Conservation (phyloP, 2,888 invertebrate species). For the Apotomis capreana region DNA sequence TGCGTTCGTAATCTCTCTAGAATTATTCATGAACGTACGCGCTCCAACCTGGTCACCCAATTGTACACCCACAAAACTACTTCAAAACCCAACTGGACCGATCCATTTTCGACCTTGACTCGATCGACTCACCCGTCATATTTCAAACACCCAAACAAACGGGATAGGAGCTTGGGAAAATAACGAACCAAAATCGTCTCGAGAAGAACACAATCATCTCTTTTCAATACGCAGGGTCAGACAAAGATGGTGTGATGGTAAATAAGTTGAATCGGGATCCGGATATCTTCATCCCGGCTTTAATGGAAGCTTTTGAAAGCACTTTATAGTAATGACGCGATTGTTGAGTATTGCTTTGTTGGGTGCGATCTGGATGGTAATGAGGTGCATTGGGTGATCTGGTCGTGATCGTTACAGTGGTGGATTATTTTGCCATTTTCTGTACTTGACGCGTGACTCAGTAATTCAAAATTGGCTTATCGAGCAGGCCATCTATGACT, state of each 20-base stretch:
- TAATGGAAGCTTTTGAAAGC: slow-evolving; percentile 43
- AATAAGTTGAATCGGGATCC: slow-evolving; percentile 32
- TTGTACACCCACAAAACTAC: slow-evolving; percentile 5
- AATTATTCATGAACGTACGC: slow-evolving; percentile 43
- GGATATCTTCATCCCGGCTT: slow-evolving; percentile 42
- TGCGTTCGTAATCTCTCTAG: slow-evolving; percentile 42
- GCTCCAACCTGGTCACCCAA: slow-evolving; percentile 39
- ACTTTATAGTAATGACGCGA: slow-evolving; percentile 43
- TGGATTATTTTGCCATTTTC: background rate
- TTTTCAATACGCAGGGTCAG: slow-evolving; percentile 5
- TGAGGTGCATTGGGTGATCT: slow-evolving; percentile 39
- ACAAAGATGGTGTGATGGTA: slow-evolving; percentile 17
- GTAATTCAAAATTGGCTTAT: too few relatives aligned
- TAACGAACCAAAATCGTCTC: background rate
- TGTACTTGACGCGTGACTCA: too few relatives aligned
- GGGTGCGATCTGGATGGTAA: slow-evolving; percentile 39
- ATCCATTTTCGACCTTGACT: slow-evolving; percentile 12
- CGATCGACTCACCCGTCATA: background rate
- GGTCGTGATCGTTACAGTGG: background rate
- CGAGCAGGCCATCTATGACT: too few relatives aligned
- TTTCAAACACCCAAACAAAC: background rate
- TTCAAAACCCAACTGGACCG: background rate
- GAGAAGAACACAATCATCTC: slow-evolving; percentile 11
- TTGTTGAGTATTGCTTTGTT: slow-evolving; percentile 42
- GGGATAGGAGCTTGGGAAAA: background rate